Evolutionary conservation across 2,113 vertebrate species (phyloP).

Genomic region (Vulpes vulpes): DNA sequence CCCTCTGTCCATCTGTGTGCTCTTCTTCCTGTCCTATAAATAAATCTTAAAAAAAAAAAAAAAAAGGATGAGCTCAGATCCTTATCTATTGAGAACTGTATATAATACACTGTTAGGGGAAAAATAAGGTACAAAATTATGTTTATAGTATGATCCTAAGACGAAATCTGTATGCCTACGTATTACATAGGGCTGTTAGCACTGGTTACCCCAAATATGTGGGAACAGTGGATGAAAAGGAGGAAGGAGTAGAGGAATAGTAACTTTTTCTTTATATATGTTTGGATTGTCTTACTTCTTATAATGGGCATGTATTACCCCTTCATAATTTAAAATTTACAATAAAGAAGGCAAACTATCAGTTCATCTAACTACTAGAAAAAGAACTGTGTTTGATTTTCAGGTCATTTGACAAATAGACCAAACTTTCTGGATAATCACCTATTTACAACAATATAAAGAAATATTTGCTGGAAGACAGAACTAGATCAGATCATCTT

Average conservation of each 20-base stretch:
- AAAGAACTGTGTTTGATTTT: slow-evolving; percentile 31
- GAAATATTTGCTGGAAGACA: background rate
- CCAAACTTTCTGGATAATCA: background rate
- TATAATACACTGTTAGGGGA: background rate
- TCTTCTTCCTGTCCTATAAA: too few species aligned
- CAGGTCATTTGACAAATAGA: slow-evolving; percentile 18
- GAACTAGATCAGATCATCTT: background rate
- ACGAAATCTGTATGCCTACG: background rate
- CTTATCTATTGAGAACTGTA: background rate
- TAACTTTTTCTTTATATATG: background rate
- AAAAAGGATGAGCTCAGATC: background rate
- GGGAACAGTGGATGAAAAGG: background rate
- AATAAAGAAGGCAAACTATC: background rate
- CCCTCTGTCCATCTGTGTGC: too few species aligned
- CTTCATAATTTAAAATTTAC: slow-evolving; percentile 3
- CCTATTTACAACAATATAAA: background rate
- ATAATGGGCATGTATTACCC: background rate
- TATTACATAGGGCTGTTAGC: background rate
- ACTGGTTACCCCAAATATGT: background rate
- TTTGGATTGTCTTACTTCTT: slow-evolving; percentile 4
- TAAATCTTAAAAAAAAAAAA: background rate
- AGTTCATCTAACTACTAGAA: slow-evolving; percentile 37
- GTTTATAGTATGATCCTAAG: background rate
- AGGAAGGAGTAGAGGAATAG: background rate
- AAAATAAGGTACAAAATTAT: background rate